Percentiles rank a stretch among this genome's conserved stretches.
Evolutionary conservation across 1,140 invertebrate genomes (phyloP).

Genomic region (Hermatobates lingyangjiaoensis): DNA sequence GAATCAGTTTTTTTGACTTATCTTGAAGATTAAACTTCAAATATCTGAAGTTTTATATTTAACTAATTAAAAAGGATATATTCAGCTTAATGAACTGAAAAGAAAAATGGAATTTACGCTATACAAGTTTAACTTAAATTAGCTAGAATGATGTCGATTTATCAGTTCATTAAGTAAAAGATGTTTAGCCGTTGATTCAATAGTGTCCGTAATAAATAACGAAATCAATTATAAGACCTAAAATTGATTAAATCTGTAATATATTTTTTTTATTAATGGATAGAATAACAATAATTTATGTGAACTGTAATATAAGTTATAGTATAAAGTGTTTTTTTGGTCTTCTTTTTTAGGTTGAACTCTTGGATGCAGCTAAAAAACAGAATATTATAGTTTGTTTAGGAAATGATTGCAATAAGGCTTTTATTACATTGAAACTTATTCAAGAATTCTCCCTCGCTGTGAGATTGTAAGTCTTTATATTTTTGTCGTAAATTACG

Average conservation of each 20-base stretch:
- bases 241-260: background rate
- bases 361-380: constrained; percentile 56
- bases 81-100: background rate
- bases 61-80: background rate
- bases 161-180: background rate
- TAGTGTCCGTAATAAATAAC: background rate
- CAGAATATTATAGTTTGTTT: constrained; percentile 72
- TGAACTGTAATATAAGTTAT: background rate
- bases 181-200: background rate
- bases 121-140: no score
- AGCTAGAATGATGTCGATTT: no score
- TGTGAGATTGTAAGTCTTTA: constrained; percentile 26
- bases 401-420: constrained; percentile 60
- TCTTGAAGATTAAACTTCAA: background rate
- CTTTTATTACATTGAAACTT: constrained; percentile 73
- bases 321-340: background rate
- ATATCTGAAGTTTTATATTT: no score
- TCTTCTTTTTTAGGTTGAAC: constrained; percentile 44
- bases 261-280: background rate
- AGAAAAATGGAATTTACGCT: no score
- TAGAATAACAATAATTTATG: background rate
- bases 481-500: background rate
- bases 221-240: background rate
- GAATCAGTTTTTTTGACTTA: background rate
- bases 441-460: constrained; percentile 49